A percentile compares a stretch with the other conserved stretches of the same genome.
These are phyloP conservation scores for Pseudorhiza aurosa DNA, from an alignment of 30 jellyfish, hydroid and myxozoan species.

Conservation along the genomic window DNA sequence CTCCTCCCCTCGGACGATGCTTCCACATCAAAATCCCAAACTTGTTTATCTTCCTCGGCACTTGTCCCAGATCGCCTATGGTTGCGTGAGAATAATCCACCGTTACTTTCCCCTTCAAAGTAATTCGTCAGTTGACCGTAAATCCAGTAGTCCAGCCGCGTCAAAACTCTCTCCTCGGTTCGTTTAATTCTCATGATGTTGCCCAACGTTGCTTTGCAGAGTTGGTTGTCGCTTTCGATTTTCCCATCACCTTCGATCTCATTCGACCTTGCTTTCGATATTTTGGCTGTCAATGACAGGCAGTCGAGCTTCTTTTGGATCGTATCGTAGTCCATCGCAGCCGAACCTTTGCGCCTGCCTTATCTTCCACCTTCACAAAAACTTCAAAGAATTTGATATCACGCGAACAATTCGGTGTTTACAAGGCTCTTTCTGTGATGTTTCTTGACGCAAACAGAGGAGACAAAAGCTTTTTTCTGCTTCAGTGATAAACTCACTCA, in stretches of 20 bases:
- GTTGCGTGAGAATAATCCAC: not conserved
- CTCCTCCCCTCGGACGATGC: not conserved
- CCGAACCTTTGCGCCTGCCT: too few species aligned
- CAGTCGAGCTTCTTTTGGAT: slow-evolving; percentile 52
- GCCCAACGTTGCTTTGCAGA: slow-evolving; percentile 36
- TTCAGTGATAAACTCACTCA: not conserved
- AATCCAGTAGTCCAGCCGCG: slow-evolving; percentile 64
- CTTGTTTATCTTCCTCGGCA: not conserved
- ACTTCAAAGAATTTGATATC: slow-evolving; percentile 9
- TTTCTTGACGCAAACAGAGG: not conserved
- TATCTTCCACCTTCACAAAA: not conserved
- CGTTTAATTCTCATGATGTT: slow-evolving; percentile 21
- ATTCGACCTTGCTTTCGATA: slow-evolving; percentile 15
- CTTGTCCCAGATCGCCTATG: not conserved
- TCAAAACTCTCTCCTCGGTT: slow-evolving; percentile 43
- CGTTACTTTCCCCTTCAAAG: not conserved
- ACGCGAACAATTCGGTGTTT: slow-evolving; percentile 9
- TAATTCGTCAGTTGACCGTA: slow-evolving; percentile 28
- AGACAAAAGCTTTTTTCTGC: not conserved
- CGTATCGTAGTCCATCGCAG: slow-evolving; percentile 13
- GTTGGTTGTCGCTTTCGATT: not conserved
- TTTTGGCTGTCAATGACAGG: slow-evolving; percentile 25
- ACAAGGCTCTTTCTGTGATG: not conserved
- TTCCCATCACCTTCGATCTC: slow-evolving; percentile 14
- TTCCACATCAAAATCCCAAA: slow-evolving; percentile 26